Evolutionary conservation across 30 jellyfish, hydroid and myxozoan species (phyloP), one percentile per base, ranked within the genome.

Genomic region (Mastigias papua): DNA sequence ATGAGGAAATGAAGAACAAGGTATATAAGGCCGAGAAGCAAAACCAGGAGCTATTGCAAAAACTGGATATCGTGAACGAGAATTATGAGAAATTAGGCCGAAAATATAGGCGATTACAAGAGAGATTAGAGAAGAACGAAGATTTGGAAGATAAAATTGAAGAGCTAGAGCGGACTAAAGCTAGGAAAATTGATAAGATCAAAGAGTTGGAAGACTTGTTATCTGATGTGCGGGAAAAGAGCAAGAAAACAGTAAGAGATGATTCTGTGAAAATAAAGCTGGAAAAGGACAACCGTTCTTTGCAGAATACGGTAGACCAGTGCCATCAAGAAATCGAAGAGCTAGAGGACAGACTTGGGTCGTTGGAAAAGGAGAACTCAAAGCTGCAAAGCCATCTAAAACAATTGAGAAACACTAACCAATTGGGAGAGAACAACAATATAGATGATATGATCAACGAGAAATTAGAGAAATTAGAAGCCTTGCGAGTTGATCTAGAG

Each of bases 381-480:
- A 87, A 77, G 64, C 75, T 87, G 51, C 71, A 81, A 26, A 76
- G 79, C 26, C 90, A 87, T 46, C 48, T 87, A 9, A 87, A 87
- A 28, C 87, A 76, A 34, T 30, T 35, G 77, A 46, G 84, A 54
- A 84, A 66, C 20, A 35, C 67, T 6, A 74, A 74, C 1, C 64
- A 54, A 28, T 32, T 0, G 15, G 88, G 37, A 11, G 30, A 87
- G 20, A 66, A 76, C 19, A 71, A 76, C 48, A 34, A 20, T 25
- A 51, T 50, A 11, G 92, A 82, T 31, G 48, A 37, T 29, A 8
- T 19, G 10, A 22, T 57, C 37, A 65, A 22, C 32, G 76, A 64
- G 26, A 96, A 69, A 63, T 76, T 95, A 57, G 95, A 95, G 79
- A 94, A 86, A 5, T 42, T 95, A 22, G 99, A 95, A 62, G 35